Conservation (phyloP, 2,113 vertebrate genomes). For the Oncorhynchus mykiss region DNA sequence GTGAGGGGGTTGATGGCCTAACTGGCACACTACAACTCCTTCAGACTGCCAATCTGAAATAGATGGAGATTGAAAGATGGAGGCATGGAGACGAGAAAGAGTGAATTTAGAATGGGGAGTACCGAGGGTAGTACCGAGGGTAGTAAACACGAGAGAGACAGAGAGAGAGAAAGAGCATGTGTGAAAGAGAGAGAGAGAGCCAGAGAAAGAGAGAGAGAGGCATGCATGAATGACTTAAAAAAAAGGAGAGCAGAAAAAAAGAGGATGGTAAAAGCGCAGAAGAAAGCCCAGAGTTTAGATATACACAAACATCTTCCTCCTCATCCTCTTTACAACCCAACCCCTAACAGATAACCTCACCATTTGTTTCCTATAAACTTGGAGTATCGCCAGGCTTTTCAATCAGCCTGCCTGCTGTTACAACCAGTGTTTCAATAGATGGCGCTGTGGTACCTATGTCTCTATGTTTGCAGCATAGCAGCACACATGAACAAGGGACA, state of each 20-base stretch:
- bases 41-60: constrained; percentile 20
- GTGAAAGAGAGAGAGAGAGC: neutral
- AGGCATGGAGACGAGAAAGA: neutral
- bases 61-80: constrained; percentile 19
- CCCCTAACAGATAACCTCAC: too few relatives aligned
- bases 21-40: constrained; percentile 34
- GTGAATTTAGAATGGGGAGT: too few relatives aligned
- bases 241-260: too few relatives aligned
- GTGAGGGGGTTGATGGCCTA: neutral
- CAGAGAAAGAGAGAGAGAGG: neutral
- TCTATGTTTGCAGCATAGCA: constrained; percentile 7
- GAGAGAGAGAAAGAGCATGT: constrained; percentile 2
- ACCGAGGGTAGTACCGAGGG: too few relatives aligned
- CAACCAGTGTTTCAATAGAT: constrained; percentile 46
- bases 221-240: too few relatives aligned
- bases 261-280: too few relatives aligned
- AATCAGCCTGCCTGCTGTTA: neutral
- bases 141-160: neutral
- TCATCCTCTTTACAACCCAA: too few relatives aligned
- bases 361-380: neutral
- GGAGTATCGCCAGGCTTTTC: neutral
- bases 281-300: too few relatives aligned
- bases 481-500: constrained; percentile 17
- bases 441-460: constrained; percentile 59
- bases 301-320: too few relatives aligned